Conservation (phyloP, 2,888 invertebrate species). For the Drosophila melanosoma region DNA sequence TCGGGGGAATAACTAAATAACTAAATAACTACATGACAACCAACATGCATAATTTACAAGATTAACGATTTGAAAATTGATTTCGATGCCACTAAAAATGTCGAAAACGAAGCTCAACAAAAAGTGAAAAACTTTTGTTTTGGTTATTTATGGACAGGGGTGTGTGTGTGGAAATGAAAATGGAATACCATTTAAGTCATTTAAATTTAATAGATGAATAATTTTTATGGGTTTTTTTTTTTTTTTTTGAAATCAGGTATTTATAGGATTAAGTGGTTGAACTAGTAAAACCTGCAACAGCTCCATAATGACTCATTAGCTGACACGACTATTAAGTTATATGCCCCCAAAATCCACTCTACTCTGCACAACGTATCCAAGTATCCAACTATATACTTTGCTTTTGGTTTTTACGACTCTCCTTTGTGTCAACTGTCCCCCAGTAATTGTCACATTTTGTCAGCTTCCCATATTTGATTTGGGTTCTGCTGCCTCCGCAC, state of each 20-base stretch:
- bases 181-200: slow-evolving; percentile 77
- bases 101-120: slow-evolving; percentile 67
- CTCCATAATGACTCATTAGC: slow-evolving; percentile 48
- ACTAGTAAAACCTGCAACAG: slow-evolving; percentile 20
- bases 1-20: slow-evolving; percentile 49
- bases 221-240: slow-evolving; percentile 55
- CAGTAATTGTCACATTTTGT: slow-evolving; percentile 82
- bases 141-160: slow-evolving; percentile 52
- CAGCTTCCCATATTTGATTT: slow-evolving; percentile 78
- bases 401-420: slow-evolving; percentile 46
- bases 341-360: slow-evolving; percentile 3
- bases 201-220: slow-evolving; percentile 73
- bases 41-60: slow-evolving; percentile 81
- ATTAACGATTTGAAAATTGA: slow-evolving; percentile 83
- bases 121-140: slow-evolving; percentile 39
- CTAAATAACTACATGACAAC: slow-evolving; percentile 66
- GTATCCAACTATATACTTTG: slow-evolving; percentile 40
- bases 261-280: slow-evolving; percentile 52
- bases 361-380: slow-evolving; percentile 32
- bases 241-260: slow-evolving; percentile 53
- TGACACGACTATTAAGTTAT: slow-evolving; percentile 16
- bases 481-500: slow-evolving; percentile 30
- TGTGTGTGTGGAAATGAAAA: slow-evolving; percentile 47
- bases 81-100: slow-evolving; percentile 82
- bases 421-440: slow-evolving; percentile 64